Percentiles rank a stretch among this genome's conserved stretches.
Conservation (phyloP, 30 jellyfish, hydroid and myxozoan genomes). For the Aurelia coerulea region DNA sequence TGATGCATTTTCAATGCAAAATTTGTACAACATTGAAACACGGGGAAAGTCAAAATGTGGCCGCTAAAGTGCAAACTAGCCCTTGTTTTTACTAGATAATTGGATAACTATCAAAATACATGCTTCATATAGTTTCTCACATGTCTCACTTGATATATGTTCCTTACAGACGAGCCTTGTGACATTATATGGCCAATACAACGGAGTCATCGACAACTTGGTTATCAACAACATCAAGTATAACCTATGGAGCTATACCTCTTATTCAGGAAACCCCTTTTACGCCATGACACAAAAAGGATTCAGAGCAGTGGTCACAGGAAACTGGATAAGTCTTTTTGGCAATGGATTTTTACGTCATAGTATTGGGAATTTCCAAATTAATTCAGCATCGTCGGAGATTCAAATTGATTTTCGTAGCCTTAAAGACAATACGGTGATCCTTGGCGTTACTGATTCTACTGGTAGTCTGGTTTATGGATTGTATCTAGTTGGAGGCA, state of each 20-base stretch:
- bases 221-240: conserved; percentile 68
- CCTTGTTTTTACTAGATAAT: too few relatives aligned
- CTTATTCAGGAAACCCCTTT: conserved; percentile 50
- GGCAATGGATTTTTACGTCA: conserved; percentile 94
- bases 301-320: conserved; percentile 58
- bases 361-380: conserved; percentile 73
- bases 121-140: too few relatives aligned
- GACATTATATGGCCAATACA: conserved; percentile 71
- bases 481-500: conserved; percentile 87
- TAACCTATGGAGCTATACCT: conserved; percentile 81
- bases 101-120: too few relatives aligned
- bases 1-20: too few relatives aligned
- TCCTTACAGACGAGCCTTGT: conserved; percentile 73
- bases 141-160: neutral
- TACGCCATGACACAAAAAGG: conserved; percentile 81
- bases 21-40: too few relatives aligned
- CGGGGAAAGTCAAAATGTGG: too few relatives aligned
- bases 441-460: conserved; percentile 85
- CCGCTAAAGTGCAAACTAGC: too few relatives aligned
- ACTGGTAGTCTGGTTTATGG: conserved; percentile 82
- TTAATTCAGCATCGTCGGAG: conserved; percentile 67
- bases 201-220: conserved; percentile 88
- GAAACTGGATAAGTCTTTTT: conserved; percentile 79
- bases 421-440: conserved; percentile 75
- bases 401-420: conserved; percentile 89